A percentile compares a stretch with the other conserved stretches of the same genome.
Evolutionary conservation across 92 coral and sea anemone species (phyloP).

Genomic region (Virgularia gustaviana): DNA sequence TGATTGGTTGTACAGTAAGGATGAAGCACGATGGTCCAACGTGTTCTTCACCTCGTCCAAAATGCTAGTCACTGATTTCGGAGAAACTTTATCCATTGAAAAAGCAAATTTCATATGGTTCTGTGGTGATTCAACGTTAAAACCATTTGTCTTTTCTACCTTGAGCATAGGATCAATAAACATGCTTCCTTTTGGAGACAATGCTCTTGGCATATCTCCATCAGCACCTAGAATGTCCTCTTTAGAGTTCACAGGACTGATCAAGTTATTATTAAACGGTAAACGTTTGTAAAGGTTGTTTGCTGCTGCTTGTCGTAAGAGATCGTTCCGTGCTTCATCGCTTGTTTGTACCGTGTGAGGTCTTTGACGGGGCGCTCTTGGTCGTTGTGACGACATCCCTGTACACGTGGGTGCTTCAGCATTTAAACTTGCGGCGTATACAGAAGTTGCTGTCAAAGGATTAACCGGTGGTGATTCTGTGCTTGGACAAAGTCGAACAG

Average conservation of each 20-base stretch:
- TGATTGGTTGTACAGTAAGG: slow-evolving; percentile 71
- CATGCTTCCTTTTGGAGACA: slow-evolving; percentile 80
- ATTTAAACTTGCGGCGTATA: slow-evolving; percentile 56
- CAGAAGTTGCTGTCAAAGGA: slow-evolving; percentile 58
- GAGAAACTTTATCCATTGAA: slow-evolving; percentile 79
- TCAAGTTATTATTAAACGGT: slow-evolving; percentile 85
- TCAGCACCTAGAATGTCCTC: slow-evolving; percentile 61
- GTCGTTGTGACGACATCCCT: slow-evolving; percentile 48
- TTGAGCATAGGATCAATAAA: slow-evolving; percentile 66
- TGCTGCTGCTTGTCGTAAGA: slow-evolving; percentile 79
- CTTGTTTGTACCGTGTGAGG: slow-evolving; percentile 85
- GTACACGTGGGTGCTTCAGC: slow-evolving; percentile 60
- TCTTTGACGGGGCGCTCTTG: slow-evolving; percentile 74
- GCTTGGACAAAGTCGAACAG: slow-evolving; percentile 44
- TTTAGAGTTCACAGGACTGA: slow-evolving; percentile 59
- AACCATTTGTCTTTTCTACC: slow-evolving; percentile 67
- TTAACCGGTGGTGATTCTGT: slow-evolving; percentile 54
- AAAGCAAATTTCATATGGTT: slow-evolving; percentile 75
- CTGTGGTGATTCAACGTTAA: slow-evolving; percentile 57
- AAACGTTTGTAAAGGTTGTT: slow-evolving; percentile 84
- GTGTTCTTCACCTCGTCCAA: slow-evolving; percentile 78
- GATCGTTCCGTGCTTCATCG: slow-evolving; percentile 88
- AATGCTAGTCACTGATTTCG: slow-evolving; percentile 82
- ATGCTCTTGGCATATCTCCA: slow-evolving; percentile 60
- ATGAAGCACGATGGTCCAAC: slow-evolving; percentile 77